These are phyloP conservation scores for Merluccius polli DNA, from an alignment of 2,797 vertebrate species.

Conservation along the genomic window DNA sequence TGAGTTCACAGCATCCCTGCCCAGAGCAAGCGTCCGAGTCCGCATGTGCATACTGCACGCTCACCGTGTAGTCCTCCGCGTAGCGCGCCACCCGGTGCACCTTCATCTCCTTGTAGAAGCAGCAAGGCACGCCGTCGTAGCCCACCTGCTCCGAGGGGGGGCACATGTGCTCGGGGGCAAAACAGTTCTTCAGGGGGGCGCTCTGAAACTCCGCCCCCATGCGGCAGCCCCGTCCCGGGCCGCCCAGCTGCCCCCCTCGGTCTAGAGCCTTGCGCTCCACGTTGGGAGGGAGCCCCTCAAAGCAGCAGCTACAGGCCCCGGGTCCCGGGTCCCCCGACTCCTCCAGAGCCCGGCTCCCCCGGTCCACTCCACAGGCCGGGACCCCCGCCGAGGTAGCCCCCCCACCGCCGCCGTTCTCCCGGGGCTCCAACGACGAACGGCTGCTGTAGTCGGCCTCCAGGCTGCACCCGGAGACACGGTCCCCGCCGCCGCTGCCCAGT, in stretches of 20 bases:
- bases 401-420: slow-evolving; percentile 74
- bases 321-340: slow-evolving; percentile 68
- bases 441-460: slow-evolving; percentile 92
- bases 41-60: slow-evolving; percentile 81
- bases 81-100: slow-evolving; percentile 77
- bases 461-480: slow-evolving; percentile 91
- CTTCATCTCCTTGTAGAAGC: slow-evolving; percentile 95
- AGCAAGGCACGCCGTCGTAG: slow-evolving; percentile 87
- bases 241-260: slow-evolving; percentile 60
- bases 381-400: slow-evolving; percentile 78
- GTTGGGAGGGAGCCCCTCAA: slow-evolving; percentile 75
- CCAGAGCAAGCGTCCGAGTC: slow-evolving; percentile 71
- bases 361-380: slow-evolving; percentile 58
- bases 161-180: slow-evolving; percentile 74
- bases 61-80: slow-evolving; percentile 89
- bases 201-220: slow-evolving; percentile 72
- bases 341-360: slow-evolving; percentile 68
- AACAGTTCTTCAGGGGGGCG: slow-evolving; percentile 74
- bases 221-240: slow-evolving; percentile 63
- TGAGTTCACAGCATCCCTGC: slow-evolving; percentile 80
- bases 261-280: slow-evolving; percentile 65
- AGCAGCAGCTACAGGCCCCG: slow-evolving; percentile 81
- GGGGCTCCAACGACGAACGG: slow-evolving; percentile 88
- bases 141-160: slow-evolving; percentile 78
- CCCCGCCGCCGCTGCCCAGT: slow-evolving; percentile 77